Percentiles rank a stretch among this genome's conserved stretches.
phyloP scores from a whole-genome alignment of 30 jellyfish, hydroid and myxozoan genomes.

The Hydractinia symbiolongicarpus region DNA sequence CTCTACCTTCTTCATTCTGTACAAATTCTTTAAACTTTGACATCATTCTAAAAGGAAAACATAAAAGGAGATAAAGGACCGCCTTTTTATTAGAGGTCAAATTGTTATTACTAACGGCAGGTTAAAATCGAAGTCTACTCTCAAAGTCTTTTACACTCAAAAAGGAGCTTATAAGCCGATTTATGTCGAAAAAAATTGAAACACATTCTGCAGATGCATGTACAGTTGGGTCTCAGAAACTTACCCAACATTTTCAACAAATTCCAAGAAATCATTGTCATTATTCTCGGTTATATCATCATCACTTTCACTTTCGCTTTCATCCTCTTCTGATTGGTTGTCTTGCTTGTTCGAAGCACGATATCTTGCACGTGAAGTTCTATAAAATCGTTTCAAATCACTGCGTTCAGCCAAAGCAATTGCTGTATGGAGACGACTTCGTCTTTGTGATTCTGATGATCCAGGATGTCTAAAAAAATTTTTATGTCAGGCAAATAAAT shows the following conservation, averaged over 20 bases:
- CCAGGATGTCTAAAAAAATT: conserved; percentile 47
- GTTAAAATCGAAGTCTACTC: no score
- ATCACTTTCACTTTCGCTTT: background rate
- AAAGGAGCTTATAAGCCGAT: no score
- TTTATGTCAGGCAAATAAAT: background rate
- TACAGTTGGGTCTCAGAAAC: background rate
- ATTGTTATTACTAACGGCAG: no score
- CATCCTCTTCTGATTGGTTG: conserved; percentile 40
- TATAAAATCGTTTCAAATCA: conserved; percentile 34
- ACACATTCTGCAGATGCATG: background rate
- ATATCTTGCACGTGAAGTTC: conserved; percentile 28
- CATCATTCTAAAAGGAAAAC: conserved; percentile 32
- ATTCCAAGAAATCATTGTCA: conserved; percentile 36
- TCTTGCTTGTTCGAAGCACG: conserved; percentile 44
- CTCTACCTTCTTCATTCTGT: conserved; percentile 87
- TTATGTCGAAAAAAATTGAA: no score
- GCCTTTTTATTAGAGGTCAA: no score
- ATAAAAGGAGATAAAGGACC: background rate
- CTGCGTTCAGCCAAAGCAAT: conserved; percentile 55
- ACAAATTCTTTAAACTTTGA: conserved; percentile 44
- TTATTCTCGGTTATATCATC: conserved; percentile 33
- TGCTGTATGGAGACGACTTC: conserved; percentile 58
- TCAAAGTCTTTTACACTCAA: no score
- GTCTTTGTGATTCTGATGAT: conserved; percentile 61
- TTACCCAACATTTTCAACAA: conserved; percentile 51